phyloP scores from a whole-genome alignment of 2,888 invertebrate genomes.

The Clusia tigrina region DNA sequence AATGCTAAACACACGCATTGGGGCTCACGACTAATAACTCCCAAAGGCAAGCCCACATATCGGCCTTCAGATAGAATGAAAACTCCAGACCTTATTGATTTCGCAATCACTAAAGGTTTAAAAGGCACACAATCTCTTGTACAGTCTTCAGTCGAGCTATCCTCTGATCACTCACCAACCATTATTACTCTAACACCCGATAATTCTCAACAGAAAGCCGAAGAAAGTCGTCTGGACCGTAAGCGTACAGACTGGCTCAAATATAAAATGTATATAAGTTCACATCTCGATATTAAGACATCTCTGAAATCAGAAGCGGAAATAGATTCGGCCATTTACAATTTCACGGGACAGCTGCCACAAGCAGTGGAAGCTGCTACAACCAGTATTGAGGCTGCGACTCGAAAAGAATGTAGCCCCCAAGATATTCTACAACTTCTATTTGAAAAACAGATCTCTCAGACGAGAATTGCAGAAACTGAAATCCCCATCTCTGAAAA shows the following conservation, averaged over 20 bases:
- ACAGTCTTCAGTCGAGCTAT: neutral
- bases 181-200: too few relatives aligned
- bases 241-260: too few relatives aligned
- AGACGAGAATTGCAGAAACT: neutral
- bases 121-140: neutral
- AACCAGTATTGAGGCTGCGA: too few relatives aligned
- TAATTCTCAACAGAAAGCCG: too few relatives aligned
- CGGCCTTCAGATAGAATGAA: neutral
- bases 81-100: slow-evolving; percentile 2
- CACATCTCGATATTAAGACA: too few relatives aligned
- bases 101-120: neutral
- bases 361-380: too few relatives aligned
- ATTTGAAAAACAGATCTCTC: neutral
- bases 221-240: too few relatives aligned
- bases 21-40: neutral
- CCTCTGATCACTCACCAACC: neutral
- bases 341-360: too few relatives aligned
- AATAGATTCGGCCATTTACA: too few relatives aligned
- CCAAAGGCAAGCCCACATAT: slow-evolving; percentile 2
- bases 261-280: too few relatives aligned
- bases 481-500: neutral
- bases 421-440: neutral
- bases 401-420: neutral
- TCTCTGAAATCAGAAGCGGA: too few relatives aligned
- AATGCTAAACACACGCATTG: neutral